Evolutionary conservation across 2,888 invertebrate species (phyloP).

Genomic region (Parnassius apollo): DNA sequence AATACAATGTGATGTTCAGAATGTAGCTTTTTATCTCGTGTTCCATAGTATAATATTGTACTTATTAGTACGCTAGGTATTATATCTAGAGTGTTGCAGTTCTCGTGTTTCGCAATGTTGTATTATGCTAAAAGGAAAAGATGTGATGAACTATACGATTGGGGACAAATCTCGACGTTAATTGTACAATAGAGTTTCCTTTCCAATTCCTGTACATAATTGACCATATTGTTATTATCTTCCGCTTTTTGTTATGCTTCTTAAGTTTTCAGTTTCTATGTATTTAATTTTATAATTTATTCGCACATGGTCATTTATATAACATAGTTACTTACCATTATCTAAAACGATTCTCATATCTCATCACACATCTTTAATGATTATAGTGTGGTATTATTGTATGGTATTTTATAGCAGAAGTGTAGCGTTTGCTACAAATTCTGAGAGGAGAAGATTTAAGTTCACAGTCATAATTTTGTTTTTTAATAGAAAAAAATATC

Average conservation of each 20-base stretch:
- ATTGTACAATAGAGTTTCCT: neutral
- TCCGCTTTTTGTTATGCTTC: slow-evolving; percentile 17
- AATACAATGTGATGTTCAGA: slow-evolving; percentile 8
- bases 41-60: slow-evolving; percentile 6
- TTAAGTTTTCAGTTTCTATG: neutral
- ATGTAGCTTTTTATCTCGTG: slow-evolving; percentile 1
- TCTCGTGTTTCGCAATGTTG: neutral
- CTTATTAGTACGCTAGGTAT: slow-evolving; percentile 12
- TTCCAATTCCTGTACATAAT: slow-evolving; percentile 4
- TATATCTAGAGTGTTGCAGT: neutral
- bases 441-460: too few relatives aligned
- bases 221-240: slow-evolving; percentile 1
- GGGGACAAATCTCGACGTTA: slow-evolving; percentile 1
- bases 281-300: neutral
- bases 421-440: too few relatives aligned
- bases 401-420: too few relatives aligned
- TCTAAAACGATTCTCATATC: neutral
- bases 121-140: neutral
- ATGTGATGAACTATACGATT: slow-evolving; percentile 1
- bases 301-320: slow-evolving; percentile 1
- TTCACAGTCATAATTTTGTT: neutral
- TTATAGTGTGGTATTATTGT: too few relatives aligned
- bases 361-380: neutral
- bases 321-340: neutral
- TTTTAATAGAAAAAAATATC: neutral